Percentiles rank a stretch among this genome's conserved stretches.
Conservation (phyloP, 2,888 invertebrate species). For the Dorcus hopei region DNA sequence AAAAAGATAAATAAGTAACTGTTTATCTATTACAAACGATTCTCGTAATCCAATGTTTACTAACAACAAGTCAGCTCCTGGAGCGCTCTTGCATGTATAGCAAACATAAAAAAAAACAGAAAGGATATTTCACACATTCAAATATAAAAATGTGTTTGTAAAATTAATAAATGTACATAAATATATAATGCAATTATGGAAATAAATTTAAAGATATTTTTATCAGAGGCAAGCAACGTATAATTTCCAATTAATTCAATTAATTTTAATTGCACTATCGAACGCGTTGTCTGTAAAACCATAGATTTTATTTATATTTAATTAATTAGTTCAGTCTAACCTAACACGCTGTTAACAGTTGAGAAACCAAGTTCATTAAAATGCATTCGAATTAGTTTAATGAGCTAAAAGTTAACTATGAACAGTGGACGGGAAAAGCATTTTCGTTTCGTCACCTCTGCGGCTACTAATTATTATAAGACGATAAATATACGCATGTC, state of each 20-base stretch:
- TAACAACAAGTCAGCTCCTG: conserved; percentile 27
- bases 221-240: no score
- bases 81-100: conserved; percentile 23
- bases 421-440: background rate
- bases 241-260: no score
- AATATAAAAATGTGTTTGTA: no score
- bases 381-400: conserved; percentile 9
- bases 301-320: no score
- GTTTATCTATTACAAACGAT: conserved; percentile 23
- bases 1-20: background rate
- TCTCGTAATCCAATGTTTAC: conserved; percentile 35
- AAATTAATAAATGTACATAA: no score
- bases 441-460: conserved; percentile 8
- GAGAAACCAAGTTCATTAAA: conserved; percentile 12
- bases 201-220: no score
- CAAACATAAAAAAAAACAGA: no score
- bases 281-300: no score
- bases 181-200: no score
- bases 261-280: no score
- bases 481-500: background rate
- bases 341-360: background rate
- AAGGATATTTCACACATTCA: no score
- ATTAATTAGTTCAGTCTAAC: background rate
- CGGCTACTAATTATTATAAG: conserved; percentile 8
- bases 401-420: conserved; percentile 9